A percentile compares a stretch with the other conserved stretches of the same genome.
These are phyloP conservation scores for Aphidoletes aphidimyza DNA, from an alignment of 2,888 invertebrate species.

Conservation along the genomic window DNA sequence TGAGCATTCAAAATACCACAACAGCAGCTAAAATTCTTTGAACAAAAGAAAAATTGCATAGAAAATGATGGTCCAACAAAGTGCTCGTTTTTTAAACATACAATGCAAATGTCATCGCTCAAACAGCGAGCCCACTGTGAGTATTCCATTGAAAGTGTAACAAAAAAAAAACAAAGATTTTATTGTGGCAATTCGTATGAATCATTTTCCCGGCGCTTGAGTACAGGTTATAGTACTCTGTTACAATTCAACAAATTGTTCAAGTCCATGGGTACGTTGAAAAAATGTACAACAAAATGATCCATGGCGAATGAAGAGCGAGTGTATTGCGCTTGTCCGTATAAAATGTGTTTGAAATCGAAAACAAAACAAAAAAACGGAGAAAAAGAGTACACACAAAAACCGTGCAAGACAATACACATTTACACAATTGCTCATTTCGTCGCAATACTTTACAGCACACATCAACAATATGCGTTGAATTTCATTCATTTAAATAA, in stretches of 20 bases:
- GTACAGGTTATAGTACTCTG: neutral
- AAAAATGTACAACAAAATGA: too few relatives aligned
- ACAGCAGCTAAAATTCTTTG: neutral
- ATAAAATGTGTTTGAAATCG: too few relatives aligned
- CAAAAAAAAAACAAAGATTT: neutral
- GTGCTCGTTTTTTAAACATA: too few relatives aligned
- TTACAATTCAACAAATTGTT: neutral
- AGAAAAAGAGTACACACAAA: too few relatives aligned
- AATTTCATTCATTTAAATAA: neutral
- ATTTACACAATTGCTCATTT: neutral
- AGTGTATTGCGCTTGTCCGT: too few relatives aligned
- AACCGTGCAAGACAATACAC: too few relatives aligned
- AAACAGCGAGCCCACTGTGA: too few relatives aligned
- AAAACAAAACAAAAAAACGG: too few relatives aligned
- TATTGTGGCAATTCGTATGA: constrained; percentile 8
- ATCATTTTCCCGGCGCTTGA: neutral
- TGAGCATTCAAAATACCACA: neutral
- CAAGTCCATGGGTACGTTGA: neutral
- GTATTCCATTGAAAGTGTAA: neutral
- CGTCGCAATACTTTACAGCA: neutral
- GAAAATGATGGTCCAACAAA: too few relatives aligned
- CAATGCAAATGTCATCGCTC: too few relatives aligned
- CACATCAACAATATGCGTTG: neutral
- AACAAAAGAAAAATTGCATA: too few relatives aligned
- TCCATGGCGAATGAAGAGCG: too few relatives aligned